Base-by-base conservation (phyloP, 2,888 invertebrate species). In the Scaptomyza polygonia region DNA sequence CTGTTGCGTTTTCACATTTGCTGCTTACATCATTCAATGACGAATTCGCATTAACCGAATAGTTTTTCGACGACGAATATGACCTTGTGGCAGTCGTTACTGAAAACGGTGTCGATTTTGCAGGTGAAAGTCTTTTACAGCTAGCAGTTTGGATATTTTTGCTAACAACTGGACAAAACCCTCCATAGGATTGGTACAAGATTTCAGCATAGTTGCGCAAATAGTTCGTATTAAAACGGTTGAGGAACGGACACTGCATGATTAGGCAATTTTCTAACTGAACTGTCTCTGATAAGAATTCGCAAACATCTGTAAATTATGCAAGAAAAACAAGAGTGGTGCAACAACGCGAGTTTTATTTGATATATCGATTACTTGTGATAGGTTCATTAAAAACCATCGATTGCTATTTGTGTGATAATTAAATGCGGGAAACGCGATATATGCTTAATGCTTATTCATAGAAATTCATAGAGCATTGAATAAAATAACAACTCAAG, bases 221-320 rank as follows among this genome's bases (percentile, higher is more conserved):
- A 92, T 96, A 97, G 88, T 94, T 94, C 76, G 95, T 93, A 87
- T 95, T 96, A 71, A 97, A 93, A 76, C 96, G 95, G 84, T 95
- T 95, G 88, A 97, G 92, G 92, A 97, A 97, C 72, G 97, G 97
- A 91, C 97, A 97, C 90, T 97, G 96, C 97, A 97, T 97, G 49
- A 59, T 54, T 53, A 34, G 39, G 27, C 58, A 61, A 62, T 52
- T 36, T 42, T 25, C 12, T 12, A 18, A 14, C 40, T 40, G 6
- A 16, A 44, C 39, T 30, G 42, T 11, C 47, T 40, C 54, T 40
- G 40, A 64, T 62, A 62, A 53, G 69, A 83, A 80, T 63, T 63
- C 65, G 64, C 58, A 47, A 54, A 55, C 43, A 44, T 77, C 66
- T 56, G 43, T 48, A 47, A 57, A 67, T 86, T 86, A 81, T 81